phyloP scores from a whole-genome alignment of 1,140 invertebrate genomes.

The Acyrthosiphon pisum region DNA sequence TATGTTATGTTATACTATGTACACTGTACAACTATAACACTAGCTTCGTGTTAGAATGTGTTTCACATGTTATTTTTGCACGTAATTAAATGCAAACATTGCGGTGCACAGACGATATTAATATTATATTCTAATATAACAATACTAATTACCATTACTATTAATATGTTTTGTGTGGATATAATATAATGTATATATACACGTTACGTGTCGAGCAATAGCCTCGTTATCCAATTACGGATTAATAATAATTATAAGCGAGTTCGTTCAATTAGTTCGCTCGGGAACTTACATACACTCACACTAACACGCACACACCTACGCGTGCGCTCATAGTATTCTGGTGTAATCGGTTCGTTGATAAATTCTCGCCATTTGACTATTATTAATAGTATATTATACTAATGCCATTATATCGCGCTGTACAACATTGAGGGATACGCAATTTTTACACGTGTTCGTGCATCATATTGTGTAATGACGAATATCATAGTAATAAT shows the following conservation, averaged over 20 bases:
- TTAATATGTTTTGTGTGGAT: not conserved
- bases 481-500: too few species aligned
- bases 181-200: not conserved
- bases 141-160: constrained; percentile 4
- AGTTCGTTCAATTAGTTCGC: not conserved
- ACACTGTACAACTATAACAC: not conserved
- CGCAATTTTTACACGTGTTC: not conserved
- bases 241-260: not conserved
- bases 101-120: not conserved
- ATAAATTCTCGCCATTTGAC: not conserved
- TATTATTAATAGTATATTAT: not conserved
- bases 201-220: not conserved
- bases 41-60: not conserved
- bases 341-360: not conserved
- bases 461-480: not conserved
- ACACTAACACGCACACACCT: too few species aligned
- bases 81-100: not conserved
- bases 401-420: not conserved
- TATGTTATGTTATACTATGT: not conserved
- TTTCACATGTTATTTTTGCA: not conserved
- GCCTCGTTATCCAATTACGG: not conserved
- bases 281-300: not conserved
- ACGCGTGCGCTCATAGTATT: not conserved
- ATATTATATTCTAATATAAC: constrained; percentile 1
- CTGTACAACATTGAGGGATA: not conserved